phyloP scores from a whole-genome alignment of 2,888 invertebrate genomes.

The Phlogophora meticulosa region DNA sequence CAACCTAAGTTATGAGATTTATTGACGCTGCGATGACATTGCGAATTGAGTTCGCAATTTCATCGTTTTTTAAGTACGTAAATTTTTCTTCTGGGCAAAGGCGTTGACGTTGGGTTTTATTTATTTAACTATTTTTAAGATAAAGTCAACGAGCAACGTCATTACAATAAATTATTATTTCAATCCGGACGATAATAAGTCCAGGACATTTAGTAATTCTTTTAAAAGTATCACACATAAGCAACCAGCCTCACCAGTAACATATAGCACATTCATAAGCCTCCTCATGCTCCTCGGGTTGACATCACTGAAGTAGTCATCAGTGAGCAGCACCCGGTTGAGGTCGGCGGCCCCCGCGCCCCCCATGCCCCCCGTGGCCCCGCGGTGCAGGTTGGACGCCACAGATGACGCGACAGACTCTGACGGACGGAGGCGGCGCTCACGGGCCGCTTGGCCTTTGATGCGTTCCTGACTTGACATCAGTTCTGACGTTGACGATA shows the following conservation, averaged over 20 bases:
- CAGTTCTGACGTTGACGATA: slow-evolving; percentile 95
- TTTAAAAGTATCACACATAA: background rate
- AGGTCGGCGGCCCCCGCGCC: slow-evolving; percentile 92
- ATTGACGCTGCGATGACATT: too few species aligned
- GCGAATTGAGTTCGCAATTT: too few species aligned
- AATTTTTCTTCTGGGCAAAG: too few species aligned
- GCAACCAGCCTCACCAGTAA: slow-evolving; percentile 93
- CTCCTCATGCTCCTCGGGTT: slow-evolving; percentile 99
- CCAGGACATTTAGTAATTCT: too few species aligned
- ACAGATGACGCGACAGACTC: slow-evolving; percentile 98
- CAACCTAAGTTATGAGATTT: too few species aligned
- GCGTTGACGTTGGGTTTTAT: too few species aligned
- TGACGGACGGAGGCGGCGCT: slow-evolving; percentile 94
- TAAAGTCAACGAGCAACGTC: too few species aligned
- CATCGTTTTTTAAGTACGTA: too few species aligned
- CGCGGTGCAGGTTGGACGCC: slow-evolving; percentile 95
- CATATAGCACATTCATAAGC: slow-evolving; percentile 98
- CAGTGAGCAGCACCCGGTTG: slow-evolving; percentile 97
- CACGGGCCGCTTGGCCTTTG: slow-evolving; percentile 88
- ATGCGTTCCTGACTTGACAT: slow-evolving; percentile 96
- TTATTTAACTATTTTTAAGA: too few species aligned
- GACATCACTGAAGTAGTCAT: slow-evolving; percentile 99
- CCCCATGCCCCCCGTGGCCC: slow-evolving; percentile 83
- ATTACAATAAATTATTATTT: too few species aligned
- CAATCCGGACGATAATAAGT: too few species aligned